phyloP scores from a whole-genome alignment of 1,140 invertebrate genomes.

The Vanessa atalanta region DNA sequence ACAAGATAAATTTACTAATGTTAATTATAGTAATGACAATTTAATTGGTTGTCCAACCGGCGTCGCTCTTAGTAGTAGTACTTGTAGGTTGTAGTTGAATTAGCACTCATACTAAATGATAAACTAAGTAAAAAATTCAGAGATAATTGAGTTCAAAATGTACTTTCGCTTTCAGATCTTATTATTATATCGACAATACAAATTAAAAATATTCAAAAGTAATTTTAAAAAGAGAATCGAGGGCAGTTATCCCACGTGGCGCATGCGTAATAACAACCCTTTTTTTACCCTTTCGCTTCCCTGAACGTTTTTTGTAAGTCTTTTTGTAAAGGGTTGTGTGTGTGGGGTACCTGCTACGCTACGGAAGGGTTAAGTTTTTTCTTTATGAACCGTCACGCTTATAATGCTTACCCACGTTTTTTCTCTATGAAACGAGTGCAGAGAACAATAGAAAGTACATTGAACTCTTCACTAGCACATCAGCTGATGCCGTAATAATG shows the following conservation, averaged over 20 bases:
- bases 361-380: constrained; percentile 76
- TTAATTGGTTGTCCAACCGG: too few species aligned
- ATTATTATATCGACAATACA: background rate
- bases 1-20: too few species aligned
- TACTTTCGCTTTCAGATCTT: background rate
- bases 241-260: constrained; percentile 71
- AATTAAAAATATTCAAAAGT: constrained; percentile 34
- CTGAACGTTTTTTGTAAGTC: constrained; percentile 75
- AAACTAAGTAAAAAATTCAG: background rate
- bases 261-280: constrained; percentile 78
- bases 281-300: constrained; percentile 77
- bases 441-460: constrained; percentile 74
- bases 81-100: too few species aligned
- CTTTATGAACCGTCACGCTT: constrained; percentile 61
- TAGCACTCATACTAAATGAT: background rate
- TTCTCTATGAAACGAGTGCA: constrained; percentile 54
- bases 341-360: constrained; percentile 74
- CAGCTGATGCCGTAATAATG: constrained; percentile 76
- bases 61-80: too few species aligned
- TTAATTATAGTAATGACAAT: too few species aligned
- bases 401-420: constrained; percentile 65
- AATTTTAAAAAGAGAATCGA: constrained; percentile 72
- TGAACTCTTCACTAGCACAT: constrained; percentile 73
- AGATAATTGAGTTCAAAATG: background rate
- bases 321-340: constrained; percentile 77